Conservation (phyloP, 2,888 invertebrate species). For the Magallana nippona region DNA sequence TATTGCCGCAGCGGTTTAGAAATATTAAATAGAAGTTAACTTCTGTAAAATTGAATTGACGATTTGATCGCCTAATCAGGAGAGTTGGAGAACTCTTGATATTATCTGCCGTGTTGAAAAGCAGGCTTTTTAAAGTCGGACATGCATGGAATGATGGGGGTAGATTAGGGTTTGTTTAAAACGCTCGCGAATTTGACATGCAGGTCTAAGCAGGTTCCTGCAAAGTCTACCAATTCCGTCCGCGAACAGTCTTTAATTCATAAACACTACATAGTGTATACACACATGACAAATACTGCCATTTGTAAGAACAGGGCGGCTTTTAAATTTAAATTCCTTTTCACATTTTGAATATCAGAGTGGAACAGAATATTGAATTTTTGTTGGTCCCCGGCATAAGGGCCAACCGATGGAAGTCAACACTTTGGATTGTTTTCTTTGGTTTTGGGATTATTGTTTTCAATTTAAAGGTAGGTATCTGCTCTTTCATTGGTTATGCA, state of each 20-base stretch:
- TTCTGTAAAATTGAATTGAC: constrained; percentile 27
- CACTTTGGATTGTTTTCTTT: background rate
- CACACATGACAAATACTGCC: constrained; percentile 17
- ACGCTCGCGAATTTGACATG: constrained; percentile 25
- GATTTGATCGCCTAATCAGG: constrained; percentile 14
- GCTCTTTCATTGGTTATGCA: too few relatives aligned
- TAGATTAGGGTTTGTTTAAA: constrained; percentile 29
- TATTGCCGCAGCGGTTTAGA: constrained; percentile 2
- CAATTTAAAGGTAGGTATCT: constrained; percentile 6
- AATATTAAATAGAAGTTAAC: constrained; percentile 27
- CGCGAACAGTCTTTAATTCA: constrained; percentile 10
- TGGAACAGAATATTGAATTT: constrained; percentile 13
- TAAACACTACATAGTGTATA: constrained; percentile 20
- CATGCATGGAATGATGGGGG: constrained; percentile 29
- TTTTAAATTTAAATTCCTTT: constrained; percentile 27
- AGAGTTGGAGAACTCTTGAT: constrained; percentile 11
- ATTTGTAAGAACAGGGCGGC: constrained; percentile 25
- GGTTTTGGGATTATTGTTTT: constrained; percentile 6
- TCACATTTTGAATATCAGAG: constrained; percentile 13
- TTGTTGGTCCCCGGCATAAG: constrained; percentile 22
- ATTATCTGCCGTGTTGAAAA: constrained; percentile 26
- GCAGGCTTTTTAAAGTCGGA: constrained; percentile 1
- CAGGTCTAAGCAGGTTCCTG: constrained; percentile 3
- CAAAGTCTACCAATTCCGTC: background rate
- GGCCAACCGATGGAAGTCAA: background rate